Evolutionary conservation across 2,797 vertebrate species (phyloP).

Genomic region (Rhadinocentrus ornatus): DNA sequence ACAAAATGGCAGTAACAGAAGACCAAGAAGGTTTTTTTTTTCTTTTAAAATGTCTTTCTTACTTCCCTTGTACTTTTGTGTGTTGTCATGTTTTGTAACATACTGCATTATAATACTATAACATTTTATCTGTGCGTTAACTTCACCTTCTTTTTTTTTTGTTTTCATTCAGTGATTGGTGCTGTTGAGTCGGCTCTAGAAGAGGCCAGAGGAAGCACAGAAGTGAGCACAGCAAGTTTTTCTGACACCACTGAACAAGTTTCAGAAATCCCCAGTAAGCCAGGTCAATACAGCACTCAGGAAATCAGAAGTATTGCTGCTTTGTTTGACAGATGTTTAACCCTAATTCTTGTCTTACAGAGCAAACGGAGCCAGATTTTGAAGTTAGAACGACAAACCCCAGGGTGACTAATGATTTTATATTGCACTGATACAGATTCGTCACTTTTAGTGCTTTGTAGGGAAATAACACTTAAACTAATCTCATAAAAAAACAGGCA

Average conservation of each 20-base stretch:
- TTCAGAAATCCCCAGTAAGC: constrained; percentile 28
- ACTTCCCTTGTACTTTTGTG: not conserved
- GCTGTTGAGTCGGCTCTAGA: constrained; percentile 23
- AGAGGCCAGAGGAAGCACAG: constrained; percentile 14
- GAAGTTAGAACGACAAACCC: constrained; percentile 7
- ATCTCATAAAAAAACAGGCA: constrained; percentile 32
- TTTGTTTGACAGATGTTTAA: constrained; percentile 5
- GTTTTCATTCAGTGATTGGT: constrained; percentile 28
- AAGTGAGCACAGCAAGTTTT: not conserved
- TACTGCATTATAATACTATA: not conserved
- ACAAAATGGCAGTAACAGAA: constrained; percentile 2
- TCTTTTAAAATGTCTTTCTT: not conserved
- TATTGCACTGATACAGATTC: not conserved
- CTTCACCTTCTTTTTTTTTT: not conserved
- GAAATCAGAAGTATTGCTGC: not conserved
- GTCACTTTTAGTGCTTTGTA: not conserved
- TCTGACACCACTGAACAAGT: constrained; percentile 15
- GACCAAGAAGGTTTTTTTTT: constrained; percentile 28
- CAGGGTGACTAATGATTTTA: constrained; percentile 34
- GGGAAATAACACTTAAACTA: constrained; percentile 1
- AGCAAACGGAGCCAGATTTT: constrained; percentile 39
- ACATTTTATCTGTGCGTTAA: not conserved
- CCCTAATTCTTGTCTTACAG: constrained; percentile 38
- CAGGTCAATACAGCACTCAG: constrained; percentile 37
- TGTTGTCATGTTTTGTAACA: not conserved